These are phyloP conservation scores for Rattus norvegicus DNA, from an alignment of 2,113 vertebrate genomes.

Conservation along the genomic window GRCr8 NC_086030.1:15526001-15526500, in stretches of 20 bases:
- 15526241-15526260: background rate
- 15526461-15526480: background rate
- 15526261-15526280: too few relatives aligned
- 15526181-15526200: background rate
- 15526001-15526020: background rate
- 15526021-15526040: background rate
- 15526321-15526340: background rate
- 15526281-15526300: background rate
- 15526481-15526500: background rate
- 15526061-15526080: background rate
- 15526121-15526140: background rate
- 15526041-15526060: background rate
- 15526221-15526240: background rate
- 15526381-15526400: background rate
- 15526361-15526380: background rate
- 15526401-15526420: background rate
- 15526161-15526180: background rate
- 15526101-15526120: fast-evolving
- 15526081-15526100: background rate
- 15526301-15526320: background rate
- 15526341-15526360: background rate
- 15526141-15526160: background rate
- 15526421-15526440: background rate
- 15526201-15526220: too few relatives aligned
- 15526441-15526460: background rate